These are phyloP conservation scores for Agrotis ipsilon DNA, from an alignment of 2,888 invertebrate genomes.

Conservation along the genomic window DNA sequence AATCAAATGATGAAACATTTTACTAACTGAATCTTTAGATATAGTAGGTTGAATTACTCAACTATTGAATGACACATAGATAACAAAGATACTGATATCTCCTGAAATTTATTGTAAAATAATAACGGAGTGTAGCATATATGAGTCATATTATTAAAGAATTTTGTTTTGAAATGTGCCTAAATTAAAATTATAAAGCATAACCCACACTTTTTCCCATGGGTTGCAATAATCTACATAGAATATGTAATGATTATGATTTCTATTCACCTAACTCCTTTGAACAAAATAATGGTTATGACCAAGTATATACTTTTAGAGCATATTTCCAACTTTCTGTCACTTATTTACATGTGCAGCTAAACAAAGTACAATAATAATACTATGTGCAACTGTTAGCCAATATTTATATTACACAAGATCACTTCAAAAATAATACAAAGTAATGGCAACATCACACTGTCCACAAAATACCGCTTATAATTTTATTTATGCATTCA, in stretches of 20 bases:
- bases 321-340: no score
- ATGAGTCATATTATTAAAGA: conserved; percentile 19
- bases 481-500: background rate
- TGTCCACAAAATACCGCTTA: background rate
- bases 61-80: conserved; percentile 31
- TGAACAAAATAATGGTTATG: background rate
- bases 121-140: conserved; percentile 6
- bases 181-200: background rate
- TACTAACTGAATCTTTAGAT: background rate
- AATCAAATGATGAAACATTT: background rate
- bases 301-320: background rate
- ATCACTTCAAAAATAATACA: background rate
- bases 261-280: background rate
- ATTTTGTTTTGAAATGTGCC: background rate
- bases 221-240: no score
- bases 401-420: background rate
- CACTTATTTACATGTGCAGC: background rate
- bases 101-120: conserved; percentile 10
- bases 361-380: background rate
- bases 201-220: background rate
- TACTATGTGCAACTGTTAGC: background rate
- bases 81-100: conserved; percentile 28
- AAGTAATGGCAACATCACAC: background rate
- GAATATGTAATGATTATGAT: background rate
- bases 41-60: conserved; percentile 14